These are phyloP conservation scores for Amphipoea oculea DNA, from an alignment of 2,888 invertebrate species.

Conservation along the genomic window DNA sequence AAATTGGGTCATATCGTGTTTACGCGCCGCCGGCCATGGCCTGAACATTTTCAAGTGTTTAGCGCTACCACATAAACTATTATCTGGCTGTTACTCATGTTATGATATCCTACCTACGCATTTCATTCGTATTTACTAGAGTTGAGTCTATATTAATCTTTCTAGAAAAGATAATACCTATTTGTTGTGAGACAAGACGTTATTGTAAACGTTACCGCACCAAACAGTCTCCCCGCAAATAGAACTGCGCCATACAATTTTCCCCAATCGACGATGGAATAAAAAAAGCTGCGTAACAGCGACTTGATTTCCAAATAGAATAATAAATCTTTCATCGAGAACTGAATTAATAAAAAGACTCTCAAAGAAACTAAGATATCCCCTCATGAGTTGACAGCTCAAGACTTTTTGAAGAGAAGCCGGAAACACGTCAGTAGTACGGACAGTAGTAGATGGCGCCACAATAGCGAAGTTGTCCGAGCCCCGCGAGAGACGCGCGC, in stretches of 20 bases:
- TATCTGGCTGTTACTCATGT: conserved; percentile 53
- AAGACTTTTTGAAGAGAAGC: conserved; percentile 88
- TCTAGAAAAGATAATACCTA: conserved; percentile 18
- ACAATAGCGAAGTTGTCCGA: conserved; percentile 85
- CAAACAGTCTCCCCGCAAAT: conserved; percentile 33
- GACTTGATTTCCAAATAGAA: conserved; percentile 65
- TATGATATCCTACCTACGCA: conserved; percentile 27
- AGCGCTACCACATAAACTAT: conserved; percentile 63
- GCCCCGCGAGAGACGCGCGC: conserved; percentile 76
- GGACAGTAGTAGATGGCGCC: conserved; percentile 89
- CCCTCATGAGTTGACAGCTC: conserved; percentile 87
- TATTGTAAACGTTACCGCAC: conserved; percentile 20
- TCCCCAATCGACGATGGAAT: conserved; percentile 23
- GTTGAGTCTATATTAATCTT: conserved; percentile 17
- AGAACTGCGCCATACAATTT: conserved; percentile 29
- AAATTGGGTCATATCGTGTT: conserved; percentile 66
- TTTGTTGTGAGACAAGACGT: conserved; percentile 16
- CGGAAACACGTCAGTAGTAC: conserved; percentile 87
- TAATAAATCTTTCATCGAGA: conserved; percentile 82
- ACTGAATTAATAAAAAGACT: conserved; percentile 85
- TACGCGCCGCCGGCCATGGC: conserved; percentile 67
- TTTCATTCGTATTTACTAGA: conserved; percentile 27
- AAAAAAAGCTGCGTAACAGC: conserved; percentile 34
- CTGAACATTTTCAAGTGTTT: conserved; percentile 68
- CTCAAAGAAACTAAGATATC: conserved; percentile 86